Base-by-base conservation (phyloP, 1,140 invertebrate genomes). In the Sarcophaga peregrina region DNA sequence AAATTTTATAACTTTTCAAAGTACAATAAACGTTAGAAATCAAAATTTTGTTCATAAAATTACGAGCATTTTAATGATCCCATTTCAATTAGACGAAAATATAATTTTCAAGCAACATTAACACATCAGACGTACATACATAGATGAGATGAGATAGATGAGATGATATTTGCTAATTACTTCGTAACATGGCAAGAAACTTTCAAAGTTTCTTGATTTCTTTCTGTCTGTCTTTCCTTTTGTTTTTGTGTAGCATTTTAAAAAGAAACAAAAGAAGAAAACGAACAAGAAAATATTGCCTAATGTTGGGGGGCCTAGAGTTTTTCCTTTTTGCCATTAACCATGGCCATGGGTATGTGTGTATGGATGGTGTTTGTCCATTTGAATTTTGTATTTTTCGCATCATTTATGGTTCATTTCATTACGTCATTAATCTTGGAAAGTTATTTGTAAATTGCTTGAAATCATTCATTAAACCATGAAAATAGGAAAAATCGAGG, bases 361-460 rank as follows among this genome's bases (percentile, higher is more conserved):
- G 10, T 54, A 3, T 54, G 10, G 10, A n/a, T n/a, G n/a, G 5
- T 13, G 54, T 74, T 8, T 76, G 74, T 76, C 58, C 54, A 68
- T 83, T 83, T 76, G 20, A 83, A 68, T 3, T 83, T 37, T 37
- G 25, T 37, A 37, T 54, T 15, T 62, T 73, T 54, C 62, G 25
- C 37, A 80, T 84, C 47, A 80, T 68, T 82, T 80, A 52, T 82
- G 47, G 37, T 78, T 84, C 76, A 82, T 75, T 82, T 83, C 72
- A 78, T 83, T 75, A 74, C 45, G 54, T 82, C 83, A 82, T 84
- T 82, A 84, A 84, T 84, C 83, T 83, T 83, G 46, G 48, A 58
- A 50, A 80, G n/a, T 80, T 17, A 20, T 78, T 48, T 80, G 10
- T 62, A 37, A 62, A 80, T 81, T 25, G 80, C 11, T 37, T 58